Base-by-base conservation (phyloP, 2,888 invertebrate genomes). In the Acheta domesticus region DNA sequence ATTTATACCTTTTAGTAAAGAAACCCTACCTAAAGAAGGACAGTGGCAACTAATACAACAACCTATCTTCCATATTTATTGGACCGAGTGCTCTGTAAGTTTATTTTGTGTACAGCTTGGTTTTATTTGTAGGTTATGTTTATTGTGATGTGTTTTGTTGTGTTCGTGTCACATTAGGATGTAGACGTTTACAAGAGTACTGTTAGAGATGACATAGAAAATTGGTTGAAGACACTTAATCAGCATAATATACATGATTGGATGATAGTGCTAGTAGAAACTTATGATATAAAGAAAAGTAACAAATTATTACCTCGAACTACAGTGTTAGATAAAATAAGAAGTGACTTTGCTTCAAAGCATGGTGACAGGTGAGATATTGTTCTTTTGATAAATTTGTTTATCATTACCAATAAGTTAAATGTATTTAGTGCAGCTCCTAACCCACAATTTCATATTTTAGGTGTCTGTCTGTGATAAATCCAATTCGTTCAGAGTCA, bases 261-360 rank as follows among this genome's bases (percentile, higher is more conserved):
- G 97, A 91, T 98, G 91, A 94, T 98, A 85, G 92, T 98, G 75
- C 89, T 96, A 82, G 96, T 98, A 76, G 97, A 97, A 87, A 95
- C 94, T 78, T 93, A 96, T 86, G 98, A 98, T 87, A 93, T 94
- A 84, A 93, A 95, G 85, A 95, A 96, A 87, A 93, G 96, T 78
- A 96, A 96, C 85, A 98, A 98, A 87, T 88, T 98, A 20, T 88
- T 98, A 79, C 95, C 96, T 2, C 90, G 98, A 83, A 96, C 96
- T 19, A 97, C 97, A 3, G 97, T 98, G 36, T 88, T 96, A 83
- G 98, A 98, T 87, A 97, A 97, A 89, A 95, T 98, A 82, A 94
- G 95, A 84, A 93, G 93, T 84, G 98, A 98, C 87, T 97, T 98
- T 90, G 96, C 95, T 79, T 91, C 93, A 36, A 98, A 97, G 87